These are phyloP conservation scores for Bucorvus abyssinicus DNA, from an alignment of 2,797 vertebrate genomes.

Conservation along the genomic window DNA sequence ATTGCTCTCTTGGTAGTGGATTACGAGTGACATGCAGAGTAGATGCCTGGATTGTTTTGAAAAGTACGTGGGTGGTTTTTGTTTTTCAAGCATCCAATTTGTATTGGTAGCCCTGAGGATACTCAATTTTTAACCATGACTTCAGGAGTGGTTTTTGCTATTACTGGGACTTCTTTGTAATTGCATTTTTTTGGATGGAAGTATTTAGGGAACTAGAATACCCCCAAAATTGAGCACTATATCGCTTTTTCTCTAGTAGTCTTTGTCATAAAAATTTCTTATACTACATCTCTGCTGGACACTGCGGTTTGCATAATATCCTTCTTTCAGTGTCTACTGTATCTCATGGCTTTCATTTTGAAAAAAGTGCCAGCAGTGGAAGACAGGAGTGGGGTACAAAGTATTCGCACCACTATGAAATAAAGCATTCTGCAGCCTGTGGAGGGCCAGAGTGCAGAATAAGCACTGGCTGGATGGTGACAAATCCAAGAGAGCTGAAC, in stretches of 20 bases:
- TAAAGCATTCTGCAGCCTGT: background rate
- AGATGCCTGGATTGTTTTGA: background rate
- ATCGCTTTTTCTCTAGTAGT: background rate
- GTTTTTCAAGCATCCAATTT: background rate
- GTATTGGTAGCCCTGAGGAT: background rate
- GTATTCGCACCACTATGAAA: background rate
- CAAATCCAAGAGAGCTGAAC: background rate
- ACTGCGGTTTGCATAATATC: background rate
- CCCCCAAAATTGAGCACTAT: background rate
- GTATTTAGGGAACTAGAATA: background rate
- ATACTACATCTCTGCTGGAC: background rate
- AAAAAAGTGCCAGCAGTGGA: background rate
- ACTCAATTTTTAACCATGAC: background rate
- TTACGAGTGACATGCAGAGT: background rate
- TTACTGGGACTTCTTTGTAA: background rate
- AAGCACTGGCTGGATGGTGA: background rate
- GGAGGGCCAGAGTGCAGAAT: background rate
- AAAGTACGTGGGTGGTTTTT: background rate
- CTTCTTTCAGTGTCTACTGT: background rate
- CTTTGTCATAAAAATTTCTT: background rate
- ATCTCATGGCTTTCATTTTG: background rate
- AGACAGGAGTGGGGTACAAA: background rate
- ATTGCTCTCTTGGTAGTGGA: constrained; percentile 10
- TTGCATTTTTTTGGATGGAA: background rate
- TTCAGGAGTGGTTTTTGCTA: background rate